Conservation (phyloP, 2,113 vertebrate species). For the Rhabdomys dilectus region DNA sequence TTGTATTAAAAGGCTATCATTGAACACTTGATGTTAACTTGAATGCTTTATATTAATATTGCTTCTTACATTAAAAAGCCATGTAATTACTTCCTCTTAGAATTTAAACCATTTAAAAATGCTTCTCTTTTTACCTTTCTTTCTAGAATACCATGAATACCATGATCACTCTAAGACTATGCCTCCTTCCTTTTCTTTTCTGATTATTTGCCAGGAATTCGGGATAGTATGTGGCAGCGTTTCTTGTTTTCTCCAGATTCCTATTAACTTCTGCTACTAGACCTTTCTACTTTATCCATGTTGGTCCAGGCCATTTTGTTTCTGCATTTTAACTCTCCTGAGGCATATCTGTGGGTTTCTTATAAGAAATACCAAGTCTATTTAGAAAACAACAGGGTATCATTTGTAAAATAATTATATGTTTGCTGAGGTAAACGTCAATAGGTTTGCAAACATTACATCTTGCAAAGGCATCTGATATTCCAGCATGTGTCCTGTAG, state of each 20-base stretch:
- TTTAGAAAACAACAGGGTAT: background rate
- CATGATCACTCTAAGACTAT: background rate
- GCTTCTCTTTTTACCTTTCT: background rate
- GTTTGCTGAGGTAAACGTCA: background rate
- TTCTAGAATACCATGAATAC: background rate
- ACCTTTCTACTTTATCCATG: background rate
- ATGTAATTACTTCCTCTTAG: slow-evolving; percentile 31
- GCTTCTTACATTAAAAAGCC: slow-evolving; percentile 16
- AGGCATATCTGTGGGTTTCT: background rate
- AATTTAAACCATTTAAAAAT: slow-evolving; percentile 30
- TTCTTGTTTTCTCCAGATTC: background rate
- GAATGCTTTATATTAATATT: background rate
- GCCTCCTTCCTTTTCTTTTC: background rate
- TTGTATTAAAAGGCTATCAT: background rate
- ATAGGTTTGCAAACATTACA: background rate
- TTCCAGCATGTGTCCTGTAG: background rate
- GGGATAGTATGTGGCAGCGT: background rate
- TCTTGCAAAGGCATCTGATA: slow-evolving; percentile 6
- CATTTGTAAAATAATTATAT: background rate
- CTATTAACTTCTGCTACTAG: background rate
- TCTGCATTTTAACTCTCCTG: slow-evolving; percentile 21
- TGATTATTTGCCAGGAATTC: background rate
- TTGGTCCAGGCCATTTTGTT: background rate
- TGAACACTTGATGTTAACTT: background rate
- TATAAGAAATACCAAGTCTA: background rate